Evolutionary conservation across 2,113 vertebrate genomes (phyloP), one percentile per base, ranked within the genome.

Genomic region (Mohoua ochrocephala): DNA sequence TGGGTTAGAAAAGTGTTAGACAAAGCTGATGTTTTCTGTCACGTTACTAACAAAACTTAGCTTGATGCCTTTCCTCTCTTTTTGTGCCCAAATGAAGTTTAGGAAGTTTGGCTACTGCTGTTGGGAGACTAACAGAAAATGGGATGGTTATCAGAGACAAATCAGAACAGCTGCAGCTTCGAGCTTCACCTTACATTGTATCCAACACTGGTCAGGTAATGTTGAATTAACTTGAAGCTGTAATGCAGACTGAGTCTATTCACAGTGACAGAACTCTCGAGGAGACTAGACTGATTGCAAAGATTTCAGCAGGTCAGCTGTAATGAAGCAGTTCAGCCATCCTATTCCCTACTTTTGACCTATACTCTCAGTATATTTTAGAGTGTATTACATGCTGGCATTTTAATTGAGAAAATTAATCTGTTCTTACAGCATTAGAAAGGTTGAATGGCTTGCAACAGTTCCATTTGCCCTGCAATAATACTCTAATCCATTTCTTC

Each of bases 391-490:
- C 86, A 90, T 52, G 85, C 75, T 89, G 69, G 70, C 75, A 92
- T 90, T 88, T 92, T 97, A 97, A 97, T 96, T 96, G 95, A 89
- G 79, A 97, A 96, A 96, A 95, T 90, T 93, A 97, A 97, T 97
- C 92, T 95, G 44, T 91, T 96, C 96, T 96, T 97, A 86, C 59
- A 97, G 87, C 65, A 95, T 89, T 92, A 95, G 78, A 96, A 97
- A 97, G 92, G 93, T 93, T 95, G 96, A 97, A 93, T 76, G 70
- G 70, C 76, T 96, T 78, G 75, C 49, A 96, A 92, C 77, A 88
- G 56, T 92, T 96, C 76, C 67, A 57, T 96, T 96, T 97, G 90
- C 89, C 47, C 81, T 91, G 67, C 8, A 94, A 97, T 96, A 96
- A 97, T 83, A 97, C 95, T 97, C 45, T 84, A 97, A 97, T 93